Percentiles rank a stretch among this genome's conserved stretches.
phyloP scores from a whole-genome alignment of 2,113 vertebrate genomes.

The Apteryx owenii region DNA sequence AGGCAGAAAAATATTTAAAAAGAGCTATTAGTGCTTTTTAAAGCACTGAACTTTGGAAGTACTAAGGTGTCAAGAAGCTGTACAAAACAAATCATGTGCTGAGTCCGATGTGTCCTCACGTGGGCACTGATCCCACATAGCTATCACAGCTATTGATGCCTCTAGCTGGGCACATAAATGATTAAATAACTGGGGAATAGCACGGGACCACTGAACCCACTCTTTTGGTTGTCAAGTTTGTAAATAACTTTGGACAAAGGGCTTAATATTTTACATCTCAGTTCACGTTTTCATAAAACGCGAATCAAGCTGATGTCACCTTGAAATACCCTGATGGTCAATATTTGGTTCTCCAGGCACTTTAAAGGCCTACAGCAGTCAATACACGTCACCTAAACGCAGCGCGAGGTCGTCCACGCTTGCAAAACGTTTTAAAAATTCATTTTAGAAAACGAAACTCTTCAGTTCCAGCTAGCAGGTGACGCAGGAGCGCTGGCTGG shows the following conservation, averaged over 20 bases:
- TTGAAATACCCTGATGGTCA: neutral
- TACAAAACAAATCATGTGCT: neutral
- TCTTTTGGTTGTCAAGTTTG: neutral
- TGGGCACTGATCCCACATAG: neutral
- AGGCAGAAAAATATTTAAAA: neutral
- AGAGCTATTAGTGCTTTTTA: neutral
- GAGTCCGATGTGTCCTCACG: neutral
- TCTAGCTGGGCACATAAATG: rapidly evolving
- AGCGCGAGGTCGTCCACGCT: neutral
- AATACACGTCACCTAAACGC: neutral
- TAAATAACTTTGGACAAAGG: neutral
- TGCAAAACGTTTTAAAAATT: neutral
- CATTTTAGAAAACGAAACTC: neutral
- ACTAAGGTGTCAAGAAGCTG: neutral
- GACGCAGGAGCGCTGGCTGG: too few species aligned
- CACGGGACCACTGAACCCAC: rapidly evolving
- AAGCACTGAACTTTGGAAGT: neutral
- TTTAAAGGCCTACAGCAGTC: neutral
- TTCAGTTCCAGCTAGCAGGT: too few species aligned
- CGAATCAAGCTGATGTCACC: neutral
- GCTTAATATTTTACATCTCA: neutral
- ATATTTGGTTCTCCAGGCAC: neutral
- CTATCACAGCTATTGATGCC: neutral
- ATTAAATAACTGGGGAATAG: neutral
- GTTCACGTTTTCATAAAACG: neutral